These are phyloP conservation scores for Drymodes brunneopygia DNA, from an alignment of 2,113 vertebrate genomes.

Conservation along the genomic window DNA sequence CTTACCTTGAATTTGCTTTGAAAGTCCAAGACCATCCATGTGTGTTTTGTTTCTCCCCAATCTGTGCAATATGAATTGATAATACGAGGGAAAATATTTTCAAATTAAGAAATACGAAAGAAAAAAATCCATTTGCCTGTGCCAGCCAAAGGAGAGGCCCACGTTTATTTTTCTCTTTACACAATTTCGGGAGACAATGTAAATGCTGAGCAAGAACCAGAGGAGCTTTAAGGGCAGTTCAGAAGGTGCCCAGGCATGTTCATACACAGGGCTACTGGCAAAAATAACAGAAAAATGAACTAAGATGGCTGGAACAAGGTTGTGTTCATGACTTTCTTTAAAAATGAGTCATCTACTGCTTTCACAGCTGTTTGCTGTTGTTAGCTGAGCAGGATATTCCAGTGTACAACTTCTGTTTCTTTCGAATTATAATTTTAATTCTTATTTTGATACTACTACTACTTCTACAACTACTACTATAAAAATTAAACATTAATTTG, in stretches of 20 bases:
- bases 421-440: neutral
- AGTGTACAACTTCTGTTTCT: neutral
- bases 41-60: neutral
- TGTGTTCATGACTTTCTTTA: neutral
- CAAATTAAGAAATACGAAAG: neutral
- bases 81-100: neutral
- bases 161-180: neutral
- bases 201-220: neutral
- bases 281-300: neutral
- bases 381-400: neutral
- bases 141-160: neutral
- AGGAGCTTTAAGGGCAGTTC: neutral
- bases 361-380: neutral
- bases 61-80: neutral
- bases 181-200: neutral
- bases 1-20: neutral
- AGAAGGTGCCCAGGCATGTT: neutral
- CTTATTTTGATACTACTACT: neutral
- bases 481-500: neutral
- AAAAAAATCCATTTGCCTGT: neutral
- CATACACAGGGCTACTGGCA: neutral
- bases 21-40: neutral
- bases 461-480: neutral
- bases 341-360: neutral
- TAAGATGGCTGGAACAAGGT: neutral